Base-by-base conservation (phyloP, 2,113 vertebrate genomes). In the Bucco capensis region DNA sequence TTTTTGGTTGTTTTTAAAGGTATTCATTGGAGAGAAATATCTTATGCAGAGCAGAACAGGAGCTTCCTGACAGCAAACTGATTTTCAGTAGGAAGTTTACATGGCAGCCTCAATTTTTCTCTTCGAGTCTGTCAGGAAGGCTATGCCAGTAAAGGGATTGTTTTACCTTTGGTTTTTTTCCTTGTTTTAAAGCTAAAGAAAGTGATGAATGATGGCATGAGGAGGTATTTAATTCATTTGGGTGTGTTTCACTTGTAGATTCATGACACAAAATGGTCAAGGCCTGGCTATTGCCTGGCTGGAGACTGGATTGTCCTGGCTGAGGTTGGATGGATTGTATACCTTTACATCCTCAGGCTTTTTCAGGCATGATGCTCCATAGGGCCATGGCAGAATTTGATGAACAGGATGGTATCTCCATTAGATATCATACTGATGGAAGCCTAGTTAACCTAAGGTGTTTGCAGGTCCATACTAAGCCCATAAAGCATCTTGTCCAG, bases 311-410 rank as follows among this genome's bases (percentile, higher is more conserved):
- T 95, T 90, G 82, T 86, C 91, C 84, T 95, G 96, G 85, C 96
- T 82, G 31, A 83, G 44, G 44, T 47, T 89, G 4, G 79, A 86
- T 61, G 58, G 38, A 82, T 94, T 54, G 2, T 95, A 96, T 92
- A 94, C 93, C 95, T 95, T 95, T 94, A 95, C 96, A 61, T 92
- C 94, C 96, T 97, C 78, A 73, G 2, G 2, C 82, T 94, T 97
- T 96, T 97, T 96, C 97, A 98, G 97, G 97, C 95, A 92, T 90
- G 89, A 96, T 93, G n/a, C n/a, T n/a, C n/a, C n/a, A n/a, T n/a
- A n/a, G n/a, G n/a, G n/a, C n/a, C n/a, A n/a, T n/a, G n/a, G n/a
- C n/a, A n/a, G n/a, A n/a, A n/a, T n/a, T n/a, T n/a, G n/a, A n/a
- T n/a, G n/a, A n/a, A n/a, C n/a, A n/a, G n/a, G n/a, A n/a, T n/a